phyloP scores from a whole-genome alignment of 2,797 vertebrate genomes.

The Sebastes goodei region DNA sequence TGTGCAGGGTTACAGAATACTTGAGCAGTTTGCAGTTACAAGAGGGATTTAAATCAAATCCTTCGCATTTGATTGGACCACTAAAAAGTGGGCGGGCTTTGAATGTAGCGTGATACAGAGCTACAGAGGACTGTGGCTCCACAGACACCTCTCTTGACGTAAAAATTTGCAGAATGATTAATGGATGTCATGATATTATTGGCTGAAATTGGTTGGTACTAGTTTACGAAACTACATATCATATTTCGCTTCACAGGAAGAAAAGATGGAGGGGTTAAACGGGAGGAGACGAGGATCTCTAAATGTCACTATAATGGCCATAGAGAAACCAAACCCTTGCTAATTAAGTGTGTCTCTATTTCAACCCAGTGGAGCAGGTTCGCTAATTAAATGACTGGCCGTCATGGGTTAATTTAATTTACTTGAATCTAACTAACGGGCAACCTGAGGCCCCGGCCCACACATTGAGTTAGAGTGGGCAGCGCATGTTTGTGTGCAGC shows the following conservation, averaged over 20 bases:
- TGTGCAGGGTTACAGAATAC: too few relatives aligned
- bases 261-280: neutral
- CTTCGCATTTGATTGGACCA: too few relatives aligned
- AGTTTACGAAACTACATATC: neutral
- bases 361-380: slow-evolving; percentile 46
- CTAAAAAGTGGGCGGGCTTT: too few relatives aligned
- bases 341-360: slow-evolving; percentile 68
- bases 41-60: too few relatives aligned
- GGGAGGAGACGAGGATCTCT: slow-evolving; percentile 8
- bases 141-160: too few relatives aligned
- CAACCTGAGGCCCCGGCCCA: slow-evolving; percentile 54
- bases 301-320: slow-evolving; percentile 29
- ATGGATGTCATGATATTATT: too few relatives aligned
- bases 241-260: neutral
- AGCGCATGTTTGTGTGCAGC: neutral
- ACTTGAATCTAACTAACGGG: slow-evolving; percentile 65
- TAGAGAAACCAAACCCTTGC: slow-evolving; percentile 50
- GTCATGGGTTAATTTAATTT: slow-evolving; percentile 70
- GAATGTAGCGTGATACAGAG: too few relatives aligned
- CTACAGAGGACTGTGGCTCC: too few relatives aligned
- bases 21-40: too few relatives aligned
- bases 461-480: slow-evolving; percentile 25
- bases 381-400: slow-evolving; percentile 70
- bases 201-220: neutral
- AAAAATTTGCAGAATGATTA: too few relatives aligned